These are phyloP conservation scores for Cordilura impudica DNA, from an alignment of 2,888 invertebrate species.

Conservation along the genomic window DNA sequence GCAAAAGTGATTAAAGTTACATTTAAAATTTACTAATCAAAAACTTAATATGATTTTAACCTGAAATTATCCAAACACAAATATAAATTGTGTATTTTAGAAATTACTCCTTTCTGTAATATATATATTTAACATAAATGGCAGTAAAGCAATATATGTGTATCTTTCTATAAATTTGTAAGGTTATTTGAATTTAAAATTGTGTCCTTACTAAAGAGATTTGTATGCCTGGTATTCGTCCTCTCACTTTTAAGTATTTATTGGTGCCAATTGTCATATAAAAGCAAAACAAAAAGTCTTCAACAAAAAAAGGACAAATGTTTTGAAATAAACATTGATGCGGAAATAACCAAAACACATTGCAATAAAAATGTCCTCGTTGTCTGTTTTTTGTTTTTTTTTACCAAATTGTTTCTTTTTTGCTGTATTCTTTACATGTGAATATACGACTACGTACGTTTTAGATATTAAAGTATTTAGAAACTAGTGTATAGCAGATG, in stretches of 20 bases:
- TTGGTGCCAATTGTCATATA: constrained; percentile 47
- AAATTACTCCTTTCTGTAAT: too few relatives aligned
- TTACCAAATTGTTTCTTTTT: constrained; percentile 6
- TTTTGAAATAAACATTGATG: constrained; percentile 51
- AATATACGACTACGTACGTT: background rate
- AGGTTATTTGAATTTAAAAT: background rate
- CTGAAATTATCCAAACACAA: too few relatives aligned
- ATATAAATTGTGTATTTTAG: too few relatives aligned
- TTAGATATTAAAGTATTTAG: background rate
- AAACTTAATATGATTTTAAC: too few relatives aligned
- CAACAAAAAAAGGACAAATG: constrained; percentile 23
- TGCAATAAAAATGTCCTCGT: constrained; percentile 48
- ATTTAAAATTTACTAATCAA: too few relatives aligned
- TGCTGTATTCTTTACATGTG: background rate
- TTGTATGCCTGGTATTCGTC: background rate
- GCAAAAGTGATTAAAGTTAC: too few relatives aligned
- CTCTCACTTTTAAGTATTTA: constrained; percentile 26
- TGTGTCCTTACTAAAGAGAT: background rate
- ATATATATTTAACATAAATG: too few relatives aligned
- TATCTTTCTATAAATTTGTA: too few relatives aligned
- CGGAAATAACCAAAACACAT: constrained; percentile 54
- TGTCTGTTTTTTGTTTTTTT: background rate
- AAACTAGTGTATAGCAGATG: constrained; percentile 35
- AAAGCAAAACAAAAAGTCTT: constrained; percentile 26
- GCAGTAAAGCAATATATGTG: too few relatives aligned